Evolutionary conservation across 2,888 invertebrate species (phyloP).

Genomic region (Coenonympha glycerion): DNA sequence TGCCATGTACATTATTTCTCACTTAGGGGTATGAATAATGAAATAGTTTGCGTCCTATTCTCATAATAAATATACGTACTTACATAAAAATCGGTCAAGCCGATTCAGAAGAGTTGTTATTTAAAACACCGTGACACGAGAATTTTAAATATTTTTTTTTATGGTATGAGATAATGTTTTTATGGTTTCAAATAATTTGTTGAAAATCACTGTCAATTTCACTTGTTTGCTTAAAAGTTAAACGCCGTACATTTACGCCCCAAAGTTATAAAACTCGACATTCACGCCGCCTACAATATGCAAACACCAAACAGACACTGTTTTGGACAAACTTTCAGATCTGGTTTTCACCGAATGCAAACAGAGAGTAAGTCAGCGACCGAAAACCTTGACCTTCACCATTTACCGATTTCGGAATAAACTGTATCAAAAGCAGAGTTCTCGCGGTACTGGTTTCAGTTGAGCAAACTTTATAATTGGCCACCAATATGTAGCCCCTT

Average conservation of each 20-base stretch:
- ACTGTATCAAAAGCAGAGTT: slow-evolving; percentile 28
- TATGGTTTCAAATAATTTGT: too few species aligned
- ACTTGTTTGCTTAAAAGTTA: background rate
- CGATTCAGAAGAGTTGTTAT: too few species aligned
- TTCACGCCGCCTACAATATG: slow-evolving; percentile 43
- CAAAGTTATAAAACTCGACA: slow-evolving; percentile 40
- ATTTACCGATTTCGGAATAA: background rate
- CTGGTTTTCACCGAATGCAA: slow-evolving; percentile 59
- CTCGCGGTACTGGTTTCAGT: slow-evolving; percentile 38
- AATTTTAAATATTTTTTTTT: too few species aligned
- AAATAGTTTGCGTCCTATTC: too few species aligned
- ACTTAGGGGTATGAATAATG: too few species aligned
- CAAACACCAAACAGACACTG: slow-evolving; percentile 44
- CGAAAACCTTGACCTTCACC: slow-evolving; percentile 11
- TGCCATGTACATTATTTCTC: too few species aligned
- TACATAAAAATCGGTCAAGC: too few species aligned
- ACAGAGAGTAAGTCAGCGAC: slow-evolving; percentile 41
- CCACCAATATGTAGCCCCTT: slow-evolving; percentile 56
- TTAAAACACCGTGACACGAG: too few species aligned
- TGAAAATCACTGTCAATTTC: too few species aligned
- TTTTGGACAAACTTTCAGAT: slow-evolving; percentile 61
- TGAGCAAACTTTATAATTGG: slow-evolving; percentile 70
- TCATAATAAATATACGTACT: too few species aligned
- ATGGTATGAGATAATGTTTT: too few species aligned
- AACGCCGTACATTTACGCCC: slow-evolving; percentile 6